Evolutionary conservation across 2,113 vertebrate species (phyloP), one percentile per base, ranked within the genome.

Genomic region (Gopherus evgoodei): DNA sequence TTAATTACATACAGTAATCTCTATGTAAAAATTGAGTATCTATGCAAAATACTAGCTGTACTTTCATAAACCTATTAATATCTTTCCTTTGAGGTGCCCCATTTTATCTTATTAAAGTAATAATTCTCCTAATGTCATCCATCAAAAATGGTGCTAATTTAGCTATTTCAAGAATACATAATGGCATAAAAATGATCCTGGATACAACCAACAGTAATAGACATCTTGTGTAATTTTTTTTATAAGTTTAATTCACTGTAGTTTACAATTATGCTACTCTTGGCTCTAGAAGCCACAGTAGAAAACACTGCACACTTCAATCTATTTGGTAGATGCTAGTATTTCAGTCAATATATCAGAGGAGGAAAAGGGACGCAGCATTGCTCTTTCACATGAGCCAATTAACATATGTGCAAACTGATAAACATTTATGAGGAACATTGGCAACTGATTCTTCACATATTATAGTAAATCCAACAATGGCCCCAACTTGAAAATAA

Each of bases 101-200:
- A 91, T 78, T 96, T 95, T 86, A 84, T 54, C 42, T 79, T 49
- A 87, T 38, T 31, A 94, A 81, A 89, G 65, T 56, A 95, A 76
- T 81, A 90, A 93, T 81, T 90, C 89, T 89, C 84, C 90, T 88
- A 81, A 88, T 94, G 38, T 11, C 85, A 83, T 81, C 87, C 27
- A 42, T 93, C 85, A 62, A 78, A 95, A 81, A 1, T 0, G 0
- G 72, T 35, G 79, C 93, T 93, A 81, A 81, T 95, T 82, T 2
- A 85, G 69, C 93, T 97, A 91, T 93, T 94, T 90, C 80, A 83
- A 88, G 93, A 90, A 86, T 69, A 50, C 1, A 47, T 31, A 84
- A 72, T 44, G 84, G 85, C 75, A 86, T 72, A 92, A 94, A 87
- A 59, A 56, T n/a, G 8, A 69, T 69, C 65, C 65, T 38, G 35